These are phyloP conservation scores for Eutolmus rufibarbis DNA, from an alignment of 2,888 invertebrate genomes.

Conservation along the genomic window DNA sequence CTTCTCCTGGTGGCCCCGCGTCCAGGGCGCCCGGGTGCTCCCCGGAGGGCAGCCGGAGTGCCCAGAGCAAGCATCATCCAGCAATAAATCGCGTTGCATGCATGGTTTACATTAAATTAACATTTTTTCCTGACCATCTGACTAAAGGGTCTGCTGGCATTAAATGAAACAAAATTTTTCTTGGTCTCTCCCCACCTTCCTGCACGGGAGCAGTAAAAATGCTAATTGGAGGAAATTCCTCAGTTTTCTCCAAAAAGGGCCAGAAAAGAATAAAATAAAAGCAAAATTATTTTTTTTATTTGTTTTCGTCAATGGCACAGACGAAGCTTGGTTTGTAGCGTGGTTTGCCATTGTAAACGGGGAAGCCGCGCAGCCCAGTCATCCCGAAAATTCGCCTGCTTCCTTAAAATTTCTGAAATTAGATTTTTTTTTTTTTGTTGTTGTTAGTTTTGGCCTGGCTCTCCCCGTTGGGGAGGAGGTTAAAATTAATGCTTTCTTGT, in stretches of 20 bases:
- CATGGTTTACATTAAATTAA: slow-evolving; percentile 42
- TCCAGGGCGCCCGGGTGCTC: background rate
- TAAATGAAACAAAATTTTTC: slow-evolving; percentile 38
- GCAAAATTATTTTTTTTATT: background rate
- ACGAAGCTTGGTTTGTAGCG: background rate
- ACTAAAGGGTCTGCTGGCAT: slow-evolving; percentile 28
- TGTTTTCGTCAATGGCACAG: slow-evolving; percentile 26
- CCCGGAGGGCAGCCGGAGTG: background rate
- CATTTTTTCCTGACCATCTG: slow-evolving; percentile 40
- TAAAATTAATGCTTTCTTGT: background rate
- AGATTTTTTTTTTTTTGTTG: background rate
- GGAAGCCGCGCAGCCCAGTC: background rate
- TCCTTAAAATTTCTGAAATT: slow-evolving; percentile 17
- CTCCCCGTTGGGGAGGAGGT: background rate
- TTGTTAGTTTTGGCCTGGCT: background rate
- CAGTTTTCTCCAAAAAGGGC: slow-evolving; percentile 14
- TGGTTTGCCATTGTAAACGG: background rate
- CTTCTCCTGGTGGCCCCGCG: background rate
- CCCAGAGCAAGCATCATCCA: slow-evolving; percentile 37
- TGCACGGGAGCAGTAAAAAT: slow-evolving; percentile 11
- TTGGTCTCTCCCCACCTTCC: slow-evolving; percentile 16
- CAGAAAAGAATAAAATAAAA: background rate
- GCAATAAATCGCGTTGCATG: slow-evolving; percentile 43
- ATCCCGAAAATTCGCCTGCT: background rate
- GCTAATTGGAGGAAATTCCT: slow-evolving; percentile 36